Evolutionary conservation across 2,888 invertebrate species (phyloP).

Genomic region (Encarsia formosa): DNA sequence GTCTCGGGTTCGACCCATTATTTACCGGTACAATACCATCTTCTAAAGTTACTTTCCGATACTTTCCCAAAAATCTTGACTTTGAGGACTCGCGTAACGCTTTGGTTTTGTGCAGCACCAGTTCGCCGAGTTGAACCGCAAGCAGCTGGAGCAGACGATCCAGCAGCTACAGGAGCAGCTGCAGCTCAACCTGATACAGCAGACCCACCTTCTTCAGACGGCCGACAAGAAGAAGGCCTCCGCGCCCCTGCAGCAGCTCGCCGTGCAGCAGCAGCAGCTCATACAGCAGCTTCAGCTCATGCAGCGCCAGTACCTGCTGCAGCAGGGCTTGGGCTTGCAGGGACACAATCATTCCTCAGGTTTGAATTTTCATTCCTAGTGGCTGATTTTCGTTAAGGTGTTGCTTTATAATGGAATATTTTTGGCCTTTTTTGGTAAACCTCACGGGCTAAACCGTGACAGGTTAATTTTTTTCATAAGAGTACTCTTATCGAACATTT

Average conservation of each 20-base stretch:
- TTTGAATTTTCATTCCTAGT: constrained; percentile 20
- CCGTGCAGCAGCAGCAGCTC: constrained; percentile 76
- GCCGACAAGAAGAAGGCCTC: constrained; percentile 62
- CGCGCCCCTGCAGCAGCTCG: constrained; percentile 74
- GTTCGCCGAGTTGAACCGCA: constrained; percentile 70
- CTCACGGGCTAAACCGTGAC: too few species aligned
- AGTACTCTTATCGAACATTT: too few species aligned
- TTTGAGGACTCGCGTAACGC: too few species aligned
- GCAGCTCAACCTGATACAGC: constrained; percentile 79
- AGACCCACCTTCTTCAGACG: constrained; percentile 69
- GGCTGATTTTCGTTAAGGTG: too few species aligned
- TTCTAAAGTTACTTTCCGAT: neutral
- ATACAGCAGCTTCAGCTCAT: constrained; percentile 78
- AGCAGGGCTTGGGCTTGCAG: constrained; percentile 63
- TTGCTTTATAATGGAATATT: too few species aligned
- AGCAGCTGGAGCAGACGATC: constrained; percentile 76
- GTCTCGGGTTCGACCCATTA: neutral
- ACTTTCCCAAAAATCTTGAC: too few species aligned
- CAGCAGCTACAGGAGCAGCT: constrained; percentile 81
- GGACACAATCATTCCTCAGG: constrained; percentile 48
- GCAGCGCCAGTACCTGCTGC: constrained; percentile 79
- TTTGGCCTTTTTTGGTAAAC: too few species aligned
- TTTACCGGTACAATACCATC: neutral
- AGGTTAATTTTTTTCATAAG: too few species aligned
- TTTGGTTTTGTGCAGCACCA: too few species aligned